These are phyloP conservation scores for Nyctalus aviator DNA, from an alignment of 2,797 vertebrate genomes.

Conservation along the genomic window DNA sequence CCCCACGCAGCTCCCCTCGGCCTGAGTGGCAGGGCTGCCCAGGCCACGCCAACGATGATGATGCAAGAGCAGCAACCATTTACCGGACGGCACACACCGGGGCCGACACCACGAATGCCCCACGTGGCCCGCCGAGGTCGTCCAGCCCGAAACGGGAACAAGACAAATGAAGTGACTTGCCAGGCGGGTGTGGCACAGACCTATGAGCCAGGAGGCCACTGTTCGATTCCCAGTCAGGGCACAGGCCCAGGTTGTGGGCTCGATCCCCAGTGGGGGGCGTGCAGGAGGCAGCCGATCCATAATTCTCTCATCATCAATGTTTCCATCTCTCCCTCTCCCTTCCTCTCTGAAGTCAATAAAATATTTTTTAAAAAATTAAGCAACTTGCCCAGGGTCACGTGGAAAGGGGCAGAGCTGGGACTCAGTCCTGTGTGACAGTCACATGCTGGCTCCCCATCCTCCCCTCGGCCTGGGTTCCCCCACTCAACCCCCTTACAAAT, in stretches of 20 bases:
- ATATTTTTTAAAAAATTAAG: background rate
- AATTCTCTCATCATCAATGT: too few relatives aligned
- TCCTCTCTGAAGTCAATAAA: too few relatives aligned
- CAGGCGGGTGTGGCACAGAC: background rate
- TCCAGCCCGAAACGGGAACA: background rate
- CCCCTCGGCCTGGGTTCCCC: fast-evolving
- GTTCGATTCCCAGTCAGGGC: too few relatives aligned
- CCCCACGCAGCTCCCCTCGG: background rate
- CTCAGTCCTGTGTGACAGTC: background rate
- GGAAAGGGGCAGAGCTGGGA: background rate
- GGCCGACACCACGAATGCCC: background rate
- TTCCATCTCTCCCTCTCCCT: too few relatives aligned
- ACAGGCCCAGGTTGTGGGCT: too few relatives aligned
- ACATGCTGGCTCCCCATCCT: background rate
- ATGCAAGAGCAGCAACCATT: fast-evolving
- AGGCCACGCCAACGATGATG: fast-evolving
- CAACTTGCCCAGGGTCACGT: background rate
- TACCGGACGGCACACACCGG: fast-evolving
- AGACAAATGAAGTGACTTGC: background rate
- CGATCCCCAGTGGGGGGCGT: too few relatives aligned
- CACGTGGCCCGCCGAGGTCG: fast-evolving
- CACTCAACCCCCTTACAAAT: fast-evolving
- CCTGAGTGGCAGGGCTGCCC: fast-evolving
- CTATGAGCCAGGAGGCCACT: too few relatives aligned
- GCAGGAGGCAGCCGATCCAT: too few relatives aligned